Base-by-base conservation (phyloP, 35 echinoderm and acorn worm genomes). In the Strongylocentrotus purpuratus region DNA sequence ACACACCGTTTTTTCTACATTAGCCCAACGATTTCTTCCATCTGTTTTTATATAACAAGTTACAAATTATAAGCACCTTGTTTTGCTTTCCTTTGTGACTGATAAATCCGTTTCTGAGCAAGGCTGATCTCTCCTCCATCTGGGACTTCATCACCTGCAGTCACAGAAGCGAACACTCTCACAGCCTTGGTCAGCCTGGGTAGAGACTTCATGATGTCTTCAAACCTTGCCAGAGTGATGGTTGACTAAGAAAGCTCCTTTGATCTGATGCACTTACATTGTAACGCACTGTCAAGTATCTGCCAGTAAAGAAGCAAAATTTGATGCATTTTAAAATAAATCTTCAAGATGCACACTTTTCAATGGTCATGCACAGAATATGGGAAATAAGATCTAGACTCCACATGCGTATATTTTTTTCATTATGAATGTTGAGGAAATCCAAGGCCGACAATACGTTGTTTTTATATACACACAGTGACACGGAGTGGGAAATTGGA, bases 121-220 rank as follows among this genome's bases (percentile, higher is more conserved):
- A 97, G 52, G 52, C 85, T 95, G 15, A 94, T 78, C 31, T 95
- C 58, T 31, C 86, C 59, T 33, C 61, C 71, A 33, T 91, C 52
- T 15, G 86, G 70, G 5, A 22, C 11, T 47, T 94, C 92, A 4
- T 60, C 45, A 32, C 94, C 88, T 15, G 96, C 94, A 17, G 98
- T 97, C 10, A 99, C 98, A 90, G 65, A 87, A 25, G 97, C 96
- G 47, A 96, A 99, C 1, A 95, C 96, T 31, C 98, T 94, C 12
- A 99, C 48, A 32, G 98, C 95, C 52, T 94, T 95, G 33, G 98
- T 97, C 13, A 99, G 95, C 45, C 98, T 86, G 85, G 97, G 98
- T 14, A 97, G 92, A 2, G 95, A 31, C 98, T 97, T 99, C 88
- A 48, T 93, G 2, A 5, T 28, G 61, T 70, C 61, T 17, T 20